phyloP scores from a whole-genome alignment of 2,888 invertebrate genomes.

The Azorinus chamasolen region DNA sequence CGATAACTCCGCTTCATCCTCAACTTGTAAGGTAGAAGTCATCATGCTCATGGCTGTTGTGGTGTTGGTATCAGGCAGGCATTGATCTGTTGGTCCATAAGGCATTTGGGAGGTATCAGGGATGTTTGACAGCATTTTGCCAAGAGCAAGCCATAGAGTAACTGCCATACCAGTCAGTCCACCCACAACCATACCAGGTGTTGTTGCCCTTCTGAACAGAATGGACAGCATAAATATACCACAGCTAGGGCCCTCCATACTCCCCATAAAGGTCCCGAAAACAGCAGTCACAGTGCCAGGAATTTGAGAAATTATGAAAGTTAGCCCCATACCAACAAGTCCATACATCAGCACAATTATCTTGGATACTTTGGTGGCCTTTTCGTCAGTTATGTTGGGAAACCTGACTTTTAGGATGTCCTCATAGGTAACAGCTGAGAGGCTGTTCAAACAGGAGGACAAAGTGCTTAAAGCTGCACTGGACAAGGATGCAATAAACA shows the following conservation, averaged over 20 bases:
- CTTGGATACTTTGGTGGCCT: slow-evolving; percentile 17
- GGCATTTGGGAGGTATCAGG: slow-evolving; percentile 15
- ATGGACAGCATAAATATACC: slow-evolving; percentile 40
- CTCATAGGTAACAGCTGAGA: slow-evolving; percentile 35
- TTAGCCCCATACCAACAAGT: slow-evolving; percentile 19
- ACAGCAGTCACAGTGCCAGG: slow-evolving; percentile 19
- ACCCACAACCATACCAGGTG: slow-evolving; percentile 40
- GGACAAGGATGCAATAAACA: slow-evolving; percentile 47
- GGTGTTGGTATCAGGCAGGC: neutral
- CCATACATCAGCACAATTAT: slow-evolving; percentile 22
- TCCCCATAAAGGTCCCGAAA: slow-evolving; percentile 22
- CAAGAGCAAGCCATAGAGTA: slow-evolving; percentile 28
- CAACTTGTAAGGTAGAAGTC: neutral
- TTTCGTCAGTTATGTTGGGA: slow-evolving; percentile 15
- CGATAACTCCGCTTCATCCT: neutral
- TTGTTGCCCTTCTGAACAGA: slow-evolving; percentile 24
- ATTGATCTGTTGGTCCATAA: slow-evolving; percentile 33
- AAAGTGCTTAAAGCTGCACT: slow-evolving; percentile 56
- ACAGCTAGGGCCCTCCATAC: slow-evolving; percentile 38
- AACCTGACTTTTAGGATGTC: slow-evolving; percentile 19
- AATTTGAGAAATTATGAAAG: slow-evolving; percentile 29
- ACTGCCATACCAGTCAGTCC: slow-evolving; percentile 26
- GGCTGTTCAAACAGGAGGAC: slow-evolving; percentile 42
- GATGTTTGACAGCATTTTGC: slow-evolving; percentile 5
- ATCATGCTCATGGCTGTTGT: neutral